Conservation (phyloP, 37 sponge, comb jelly and placozoan species). For the Geodia barretti region DNA sequence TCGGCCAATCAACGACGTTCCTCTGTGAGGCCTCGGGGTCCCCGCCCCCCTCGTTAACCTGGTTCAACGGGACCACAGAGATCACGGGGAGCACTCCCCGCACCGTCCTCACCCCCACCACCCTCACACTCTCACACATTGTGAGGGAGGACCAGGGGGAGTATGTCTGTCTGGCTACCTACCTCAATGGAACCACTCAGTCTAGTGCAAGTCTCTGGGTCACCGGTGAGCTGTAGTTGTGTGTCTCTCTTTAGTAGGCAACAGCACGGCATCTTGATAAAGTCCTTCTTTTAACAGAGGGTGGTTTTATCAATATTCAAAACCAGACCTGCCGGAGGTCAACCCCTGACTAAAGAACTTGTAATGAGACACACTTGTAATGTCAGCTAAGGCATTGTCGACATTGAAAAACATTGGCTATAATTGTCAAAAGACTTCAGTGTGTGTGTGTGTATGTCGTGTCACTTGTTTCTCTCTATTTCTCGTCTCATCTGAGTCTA, state of each 20-base stretch:
- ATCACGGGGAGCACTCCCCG: slow-evolving; percentile 4
- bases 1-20: slow-evolving; percentile 32
- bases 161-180: slow-evolving; percentile 46
- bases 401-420: no score
- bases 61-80: slow-evolving; percentile 32
- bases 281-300: no score
- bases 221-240: slow-evolving; percentile 11
- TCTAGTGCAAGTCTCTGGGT: slow-evolving; percentile 21
- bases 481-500: no score
- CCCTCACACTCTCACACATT: slow-evolving; percentile 21
- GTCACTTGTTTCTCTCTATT: no score
- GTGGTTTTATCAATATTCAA: no score
- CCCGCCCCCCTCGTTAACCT: slow-evolving; percentile 31
- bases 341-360: no score
- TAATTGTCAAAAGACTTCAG: no score
- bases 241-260: background rate
- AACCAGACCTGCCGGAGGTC: no score
- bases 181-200: slow-evolving; percentile 14
- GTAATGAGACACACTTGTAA: no score
- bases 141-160: slow-evolving; percentile 36
- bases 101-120: background rate
- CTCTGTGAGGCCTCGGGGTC: slow-evolving; percentile 13
- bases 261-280: no score
- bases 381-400: no score
- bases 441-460: no score